phyloP scores from a whole-genome alignment of 2,113 vertebrate species.

The Apteryx mantelli region DNA sequence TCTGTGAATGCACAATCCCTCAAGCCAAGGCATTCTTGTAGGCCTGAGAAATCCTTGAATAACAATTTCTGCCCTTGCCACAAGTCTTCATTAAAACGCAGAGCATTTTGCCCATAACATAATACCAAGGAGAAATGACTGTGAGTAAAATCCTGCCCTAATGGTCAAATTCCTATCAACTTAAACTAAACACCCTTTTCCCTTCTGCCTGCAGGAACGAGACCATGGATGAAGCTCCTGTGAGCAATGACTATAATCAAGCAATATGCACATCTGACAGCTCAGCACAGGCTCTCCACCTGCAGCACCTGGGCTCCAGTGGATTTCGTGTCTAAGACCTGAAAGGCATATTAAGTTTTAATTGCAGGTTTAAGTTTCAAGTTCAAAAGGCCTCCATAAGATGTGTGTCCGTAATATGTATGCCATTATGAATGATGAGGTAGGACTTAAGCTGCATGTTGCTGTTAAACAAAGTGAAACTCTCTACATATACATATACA shows the following conservation, averaged over 20 bases:
- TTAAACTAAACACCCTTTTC: not conserved
- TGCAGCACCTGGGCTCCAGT: not conserved
- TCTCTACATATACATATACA: not conserved
- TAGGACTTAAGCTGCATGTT: not conserved
- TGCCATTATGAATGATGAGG: not conserved
- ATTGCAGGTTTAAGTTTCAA: not conserved
- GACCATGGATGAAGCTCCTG: not conserved
- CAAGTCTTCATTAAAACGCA: not conserved
- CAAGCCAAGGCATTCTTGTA: not conserved
- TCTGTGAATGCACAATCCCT: not conserved
- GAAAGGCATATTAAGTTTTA: not conserved
- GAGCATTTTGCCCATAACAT: not conserved
- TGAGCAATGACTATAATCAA: not conserved
- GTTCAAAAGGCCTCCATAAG: not conserved
- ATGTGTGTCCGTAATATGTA: accelerated
- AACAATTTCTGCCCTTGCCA: not conserved
- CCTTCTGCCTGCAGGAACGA: not conserved
- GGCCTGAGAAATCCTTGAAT: not conserved
- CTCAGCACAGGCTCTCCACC: accelerated
- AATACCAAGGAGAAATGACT: not conserved
- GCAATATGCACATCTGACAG: not conserved
- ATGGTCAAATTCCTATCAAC: not conserved
- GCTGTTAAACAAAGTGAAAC: not conserved
- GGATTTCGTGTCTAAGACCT: not conserved
- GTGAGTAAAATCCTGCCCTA: not conserved